These are phyloP conservation scores for Platynereis dumerilii DNA, from an alignment of 2,888 invertebrate species.

Conservation along the genomic window DNA sequence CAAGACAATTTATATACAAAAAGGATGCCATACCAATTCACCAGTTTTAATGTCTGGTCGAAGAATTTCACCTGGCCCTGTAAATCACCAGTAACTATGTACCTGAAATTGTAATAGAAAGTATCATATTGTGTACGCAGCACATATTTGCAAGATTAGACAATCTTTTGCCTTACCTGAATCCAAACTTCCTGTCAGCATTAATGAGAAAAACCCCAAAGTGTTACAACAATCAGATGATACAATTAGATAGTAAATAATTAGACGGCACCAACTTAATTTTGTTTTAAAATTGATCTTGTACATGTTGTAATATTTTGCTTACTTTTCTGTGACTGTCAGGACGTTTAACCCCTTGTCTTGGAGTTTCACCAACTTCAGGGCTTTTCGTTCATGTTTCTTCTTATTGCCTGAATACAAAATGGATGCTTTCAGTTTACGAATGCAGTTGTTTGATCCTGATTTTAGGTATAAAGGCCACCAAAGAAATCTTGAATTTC, in stretches of 20 bases:
- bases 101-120: slow-evolving; percentile 42
- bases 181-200: too few species aligned
- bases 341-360: slow-evolving; percentile 61
- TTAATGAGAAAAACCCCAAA: too few species aligned
- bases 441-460: too few species aligned
- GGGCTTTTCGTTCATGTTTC: slow-evolving; percentile 56
- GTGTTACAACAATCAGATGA: too few species aligned
- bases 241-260: too few species aligned
- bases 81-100: slow-evolving; percentile 62
- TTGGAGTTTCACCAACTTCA: slow-evolving; percentile 62
- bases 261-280: too few species aligned
- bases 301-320: slow-evolving; percentile 1
- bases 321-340: slow-evolving; percentile 51
- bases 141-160: background rate
- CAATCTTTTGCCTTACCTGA: too few species aligned
- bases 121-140: background rate
- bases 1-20: too few species aligned
- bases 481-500: too few species aligned
- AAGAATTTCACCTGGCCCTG: slow-evolving; percentile 63
- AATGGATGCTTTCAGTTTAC: too few species aligned
- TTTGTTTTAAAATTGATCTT: too few species aligned
- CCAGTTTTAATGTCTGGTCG: slow-evolving; percentile 61
- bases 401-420: slow-evolving; percentile 33
- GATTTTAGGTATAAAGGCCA: too few species aligned
- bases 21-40: slow-evolving; percentile 61